Evolutionary conservation across 2,797 vertebrate genomes (phyloP).

Genomic region (Sparidentex hasta): DNA sequence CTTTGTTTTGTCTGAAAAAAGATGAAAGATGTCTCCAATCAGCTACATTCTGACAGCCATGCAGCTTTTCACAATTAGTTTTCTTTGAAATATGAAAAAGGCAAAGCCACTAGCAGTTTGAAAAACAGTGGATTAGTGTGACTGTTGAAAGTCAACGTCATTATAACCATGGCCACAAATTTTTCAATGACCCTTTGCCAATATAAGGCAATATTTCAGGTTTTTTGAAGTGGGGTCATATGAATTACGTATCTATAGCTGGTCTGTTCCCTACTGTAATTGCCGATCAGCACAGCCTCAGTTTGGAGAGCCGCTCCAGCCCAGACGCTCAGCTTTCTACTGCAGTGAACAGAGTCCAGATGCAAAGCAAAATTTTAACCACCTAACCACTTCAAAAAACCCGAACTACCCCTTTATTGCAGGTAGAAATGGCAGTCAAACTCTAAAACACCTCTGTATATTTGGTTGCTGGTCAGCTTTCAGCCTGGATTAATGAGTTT

Average conservation of each 20-base stretch:
- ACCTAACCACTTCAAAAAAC: too few species aligned
- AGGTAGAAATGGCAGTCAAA: neutral
- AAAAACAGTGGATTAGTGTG: neutral
- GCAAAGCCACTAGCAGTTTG: neutral
- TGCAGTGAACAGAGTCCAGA: too few species aligned
- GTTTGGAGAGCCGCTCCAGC: too few species aligned
- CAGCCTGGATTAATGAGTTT: neutral
- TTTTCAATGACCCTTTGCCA: neutral
- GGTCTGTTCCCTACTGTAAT: too few species aligned
- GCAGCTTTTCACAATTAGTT: neutral
- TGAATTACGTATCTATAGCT: too few species aligned
- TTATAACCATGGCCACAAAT: neutral
- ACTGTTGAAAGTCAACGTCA: slow-evolving; percentile 5
- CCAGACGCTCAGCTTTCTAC: too few species aligned
- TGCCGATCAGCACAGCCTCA: too few species aligned
- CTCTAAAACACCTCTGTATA: neutral
- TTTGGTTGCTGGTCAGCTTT: neutral
- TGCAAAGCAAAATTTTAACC: too few species aligned
- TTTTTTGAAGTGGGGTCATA: too few species aligned
- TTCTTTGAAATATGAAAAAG: neutral
- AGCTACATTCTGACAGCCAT: slow-evolving; percentile 15
- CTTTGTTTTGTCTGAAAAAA: slow-evolving; percentile 28
- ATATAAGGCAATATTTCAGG: too few species aligned
- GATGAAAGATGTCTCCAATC: slow-evolving; percentile 39
- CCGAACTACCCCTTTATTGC: too few species aligned